These are phyloP conservation scores for Thaumatotibia leucotreta DNA, from an alignment of 1,140 invertebrate species.

Conservation along the genomic window DNA sequence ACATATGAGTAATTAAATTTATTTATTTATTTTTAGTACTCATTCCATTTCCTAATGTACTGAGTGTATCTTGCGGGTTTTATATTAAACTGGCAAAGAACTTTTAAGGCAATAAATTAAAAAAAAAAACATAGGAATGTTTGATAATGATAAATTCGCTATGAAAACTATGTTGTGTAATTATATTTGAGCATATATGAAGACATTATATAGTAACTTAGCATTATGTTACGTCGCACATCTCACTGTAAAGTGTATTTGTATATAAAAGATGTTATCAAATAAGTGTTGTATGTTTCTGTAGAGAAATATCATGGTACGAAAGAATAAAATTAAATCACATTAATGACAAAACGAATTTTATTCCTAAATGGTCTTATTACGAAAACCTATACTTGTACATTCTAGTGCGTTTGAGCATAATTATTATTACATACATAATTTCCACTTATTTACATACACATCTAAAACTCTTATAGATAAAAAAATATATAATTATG, in stretches of 20 bases:
- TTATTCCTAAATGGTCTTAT: slow-evolving; percentile 5
- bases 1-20: not conserved
- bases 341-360: slow-evolving; percentile 29
- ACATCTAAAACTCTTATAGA: too few relatives aligned
- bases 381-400: too few relatives aligned
- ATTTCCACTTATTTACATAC: not conserved
- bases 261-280: not conserved
- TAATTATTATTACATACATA: not conserved
- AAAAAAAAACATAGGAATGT: not conserved
- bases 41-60: slow-evolving; percentile 1
- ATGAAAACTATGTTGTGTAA: not conserved
- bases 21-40: slow-evolving; percentile 1
- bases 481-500: too few relatives aligned
- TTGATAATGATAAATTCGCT: not conserved
- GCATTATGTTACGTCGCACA: not conserved
- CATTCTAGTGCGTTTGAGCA: not conserved
- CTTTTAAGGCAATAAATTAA: not conserved
- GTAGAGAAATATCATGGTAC: slow-evolving; percentile 4
- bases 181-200: not conserved
- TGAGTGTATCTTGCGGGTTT: not conserved
- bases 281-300: slow-evolving; percentile 9
- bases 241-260: slow-evolving; percentile 1
- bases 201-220: not conserved
- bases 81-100: too few relatives aligned
- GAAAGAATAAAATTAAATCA: slow-evolving; percentile 24